Evolutionary conservation across 23 tunicate species (phyloP).

Genomic region (Pegea sp.): DNA sequence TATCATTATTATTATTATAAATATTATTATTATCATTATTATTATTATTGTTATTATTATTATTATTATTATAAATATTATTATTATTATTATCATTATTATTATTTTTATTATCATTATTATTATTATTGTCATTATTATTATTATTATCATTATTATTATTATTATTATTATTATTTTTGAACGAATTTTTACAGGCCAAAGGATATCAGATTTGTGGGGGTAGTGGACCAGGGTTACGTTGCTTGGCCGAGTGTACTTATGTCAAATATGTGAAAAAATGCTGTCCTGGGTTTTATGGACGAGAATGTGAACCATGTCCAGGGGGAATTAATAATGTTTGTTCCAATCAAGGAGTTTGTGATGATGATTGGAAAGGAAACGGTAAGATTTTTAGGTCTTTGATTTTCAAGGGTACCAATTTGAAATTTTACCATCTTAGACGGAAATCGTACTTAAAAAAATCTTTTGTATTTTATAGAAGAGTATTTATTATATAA

Average conservation of each 20-base stretch:
- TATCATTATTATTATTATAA: not conserved
- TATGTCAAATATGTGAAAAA: not conserved
- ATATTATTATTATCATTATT: not conserved
- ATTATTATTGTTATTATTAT: slow-evolving; percentile 1
- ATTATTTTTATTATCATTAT: not conserved
- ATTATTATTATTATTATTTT: no score
- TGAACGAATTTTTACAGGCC: no score
- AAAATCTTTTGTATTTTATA: no score
- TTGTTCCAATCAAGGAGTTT: slow-evolving; percentile 42
- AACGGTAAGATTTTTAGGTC: slow-evolving; percentile 26
- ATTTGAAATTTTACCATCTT: no score
- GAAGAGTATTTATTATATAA: no score
- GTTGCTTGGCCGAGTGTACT: no score
- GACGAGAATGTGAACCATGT: slow-evolving; percentile 64
- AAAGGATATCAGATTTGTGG: no score
- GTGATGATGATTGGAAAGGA: slow-evolving; percentile 45
- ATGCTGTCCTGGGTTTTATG: slow-evolving; percentile 66
- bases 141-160: no score
- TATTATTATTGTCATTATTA: not conserved
- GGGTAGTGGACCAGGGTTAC: no score
- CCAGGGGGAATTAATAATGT: slow-evolving; percentile 64
- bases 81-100: not conserved
- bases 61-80: not conserved
- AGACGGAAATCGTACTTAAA: no score
- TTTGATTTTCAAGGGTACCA: no score